phyloP scores from a whole-genome alignment of 2,113 vertebrate genomes.

The Panthera uncia region DNA sequence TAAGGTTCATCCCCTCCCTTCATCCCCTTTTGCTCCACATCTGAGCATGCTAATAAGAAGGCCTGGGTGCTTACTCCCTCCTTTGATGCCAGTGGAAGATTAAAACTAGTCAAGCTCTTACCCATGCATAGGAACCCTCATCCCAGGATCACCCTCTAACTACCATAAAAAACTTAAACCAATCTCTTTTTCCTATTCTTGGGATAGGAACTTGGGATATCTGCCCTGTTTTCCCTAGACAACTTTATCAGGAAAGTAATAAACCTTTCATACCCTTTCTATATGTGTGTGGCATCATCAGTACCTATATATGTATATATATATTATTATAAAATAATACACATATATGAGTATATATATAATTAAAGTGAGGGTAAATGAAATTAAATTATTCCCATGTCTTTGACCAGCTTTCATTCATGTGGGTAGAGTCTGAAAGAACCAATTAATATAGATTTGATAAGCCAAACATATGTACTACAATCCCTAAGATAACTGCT shows the following conservation, averaged over 20 bases:
- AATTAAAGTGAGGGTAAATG: not conserved
- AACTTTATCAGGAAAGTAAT: not conserved
- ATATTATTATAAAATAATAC: no score
- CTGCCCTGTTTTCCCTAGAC: not conserved
- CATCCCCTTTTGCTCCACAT: not conserved
- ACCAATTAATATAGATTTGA: constrained; percentile 10
- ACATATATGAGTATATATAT: not conserved
- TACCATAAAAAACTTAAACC: not conserved
- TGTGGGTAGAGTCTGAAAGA: constrained; percentile 9
- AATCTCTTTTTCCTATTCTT: not conserved
- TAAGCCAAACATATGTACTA: not conserved
- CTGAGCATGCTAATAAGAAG: not conserved
- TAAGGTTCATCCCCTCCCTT: not conserved
- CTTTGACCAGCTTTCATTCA: not conserved
- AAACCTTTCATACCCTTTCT: not conserved
- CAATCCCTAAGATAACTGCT: not conserved
- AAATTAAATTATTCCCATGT: constrained; percentile 18
- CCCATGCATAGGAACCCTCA: not conserved
- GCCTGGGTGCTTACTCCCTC: not conserved
- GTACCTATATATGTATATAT: not conserved
- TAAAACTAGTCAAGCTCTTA: not conserved
- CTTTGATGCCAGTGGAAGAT: not conserved
- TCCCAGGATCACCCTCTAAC: not conserved
- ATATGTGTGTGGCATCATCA: not conserved
- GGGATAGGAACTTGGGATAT: not conserved